Evolutionary conservation across 2,797 vertebrate genomes (phyloP).

Genomic region (Sebastes taczanowskii): DNA sequence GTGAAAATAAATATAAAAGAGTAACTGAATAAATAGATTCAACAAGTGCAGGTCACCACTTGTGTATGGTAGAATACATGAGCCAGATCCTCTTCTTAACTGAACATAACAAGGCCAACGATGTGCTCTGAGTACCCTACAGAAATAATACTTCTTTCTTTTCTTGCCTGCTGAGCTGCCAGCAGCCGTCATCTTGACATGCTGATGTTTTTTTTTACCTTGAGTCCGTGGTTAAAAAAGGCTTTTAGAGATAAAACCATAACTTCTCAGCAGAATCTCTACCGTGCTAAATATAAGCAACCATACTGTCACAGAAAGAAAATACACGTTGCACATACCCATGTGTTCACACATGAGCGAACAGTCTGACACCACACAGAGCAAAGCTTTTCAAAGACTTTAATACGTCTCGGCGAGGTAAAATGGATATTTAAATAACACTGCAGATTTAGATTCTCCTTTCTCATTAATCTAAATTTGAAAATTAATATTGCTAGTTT

Average conservation of each 20-base stretch:
- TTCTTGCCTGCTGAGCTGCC: background rate
- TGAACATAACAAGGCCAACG: background rate
- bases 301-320: background rate
- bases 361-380: background rate
- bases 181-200: background rate
- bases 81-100: background rate
- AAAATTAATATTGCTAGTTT: background rate
- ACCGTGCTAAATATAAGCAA: background rate
- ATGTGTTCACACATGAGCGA: constrained; percentile 11
- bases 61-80: background rate
- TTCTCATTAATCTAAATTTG: background rate
- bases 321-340: background rate
- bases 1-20: background rate
- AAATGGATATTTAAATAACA: constrained; percentile 8
- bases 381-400: constrained; percentile 20
- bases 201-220: background rate
- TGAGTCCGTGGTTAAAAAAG: background rate
- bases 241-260: background rate
- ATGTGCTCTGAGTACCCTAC: background rate
- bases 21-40: background rate
- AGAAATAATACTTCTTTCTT: background rate
- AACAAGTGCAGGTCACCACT: background rate
- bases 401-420: background rate
- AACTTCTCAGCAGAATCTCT: background rate
- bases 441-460: background rate